Conservation (phyloP, 2,113 vertebrate genomes). For the Chrysochloris asiatica region DNA sequence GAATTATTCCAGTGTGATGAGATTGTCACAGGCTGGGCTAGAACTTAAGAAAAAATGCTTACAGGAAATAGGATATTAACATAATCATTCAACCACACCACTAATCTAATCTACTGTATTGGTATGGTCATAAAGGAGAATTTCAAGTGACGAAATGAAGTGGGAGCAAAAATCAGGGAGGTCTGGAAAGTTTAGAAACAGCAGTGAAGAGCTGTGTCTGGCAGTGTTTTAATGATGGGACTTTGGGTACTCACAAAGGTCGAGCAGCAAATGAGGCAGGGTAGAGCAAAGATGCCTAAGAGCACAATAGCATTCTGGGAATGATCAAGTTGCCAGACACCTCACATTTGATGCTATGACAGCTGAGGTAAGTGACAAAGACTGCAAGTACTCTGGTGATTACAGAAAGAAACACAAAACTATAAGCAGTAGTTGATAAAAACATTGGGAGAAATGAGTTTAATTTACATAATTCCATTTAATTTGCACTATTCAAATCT, state of each 20-base stretch:
- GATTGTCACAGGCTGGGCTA: slow-evolving; percentile 51
- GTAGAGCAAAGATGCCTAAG: neutral
- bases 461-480: slow-evolving; percentile 40
- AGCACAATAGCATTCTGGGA: neutral
- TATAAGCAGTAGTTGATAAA: neutral
- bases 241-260: slow-evolving; percentile 9
- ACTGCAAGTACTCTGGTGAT: slow-evolving; percentile 38
- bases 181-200: neutral
- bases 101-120: neutral
- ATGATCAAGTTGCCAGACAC: neutral
- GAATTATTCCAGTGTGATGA: neutral
- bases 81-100: neutral
- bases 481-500: neutral
- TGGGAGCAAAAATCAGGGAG: neutral
- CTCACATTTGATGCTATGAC: neutral
- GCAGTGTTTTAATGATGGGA: neutral
- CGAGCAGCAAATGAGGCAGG: neutral
- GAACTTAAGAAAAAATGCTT: slow-evolving; percentile 44
- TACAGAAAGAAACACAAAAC: slow-evolving; percentile 33
- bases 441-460: too few species aligned
- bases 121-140: neutral
- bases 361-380: slow-evolving; percentile 7
- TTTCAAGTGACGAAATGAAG: neutral
- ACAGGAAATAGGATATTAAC: neutral
- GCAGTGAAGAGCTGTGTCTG: neutral